These are phyloP conservation scores for Zenarchopterus dispar DNA, from an alignment of 2,797 vertebrate genomes.

Conservation along the genomic window DNA sequence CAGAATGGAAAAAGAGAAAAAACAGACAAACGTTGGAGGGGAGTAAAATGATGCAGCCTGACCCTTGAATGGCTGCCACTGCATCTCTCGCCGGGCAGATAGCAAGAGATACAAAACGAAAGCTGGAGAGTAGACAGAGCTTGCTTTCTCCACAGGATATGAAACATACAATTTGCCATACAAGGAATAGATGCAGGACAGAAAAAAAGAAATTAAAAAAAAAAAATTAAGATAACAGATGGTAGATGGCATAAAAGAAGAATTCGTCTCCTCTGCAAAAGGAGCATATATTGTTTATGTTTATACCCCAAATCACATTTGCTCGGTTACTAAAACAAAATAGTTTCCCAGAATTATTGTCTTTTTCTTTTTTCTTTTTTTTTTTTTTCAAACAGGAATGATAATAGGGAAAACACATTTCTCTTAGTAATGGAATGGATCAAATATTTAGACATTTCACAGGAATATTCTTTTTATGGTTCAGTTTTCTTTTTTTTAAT, in stretches of 20 bases:
- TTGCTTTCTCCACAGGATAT: constrained; percentile 47
- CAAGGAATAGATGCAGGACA: constrained; percentile 43
- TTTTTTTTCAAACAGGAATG: constrained; percentile 77
- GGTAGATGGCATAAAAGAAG: constrained; percentile 38
- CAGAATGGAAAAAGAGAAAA: constrained; percentile 60
- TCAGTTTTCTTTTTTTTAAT: constrained; percentile 82
- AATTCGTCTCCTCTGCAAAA: constrained; percentile 34
- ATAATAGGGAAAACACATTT: constrained; percentile 81
- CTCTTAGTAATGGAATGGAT: constrained; percentile 84
- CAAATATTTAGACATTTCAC: constrained; percentile 91
- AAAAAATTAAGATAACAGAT: constrained; percentile 37
- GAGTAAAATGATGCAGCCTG: constrained; percentile 42
- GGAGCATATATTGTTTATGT: constrained; percentile 52
- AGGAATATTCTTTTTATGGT: constrained; percentile 82
- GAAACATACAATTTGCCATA: constrained; percentile 62
- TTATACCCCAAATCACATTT: constrained; percentile 78
- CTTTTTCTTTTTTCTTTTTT: constrained; percentile 67
- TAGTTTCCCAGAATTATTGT: constrained; percentile 72
- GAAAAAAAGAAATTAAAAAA: constrained; percentile 28
- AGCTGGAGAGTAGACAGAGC: constrained; percentile 43
- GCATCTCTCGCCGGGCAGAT: constrained; percentile 51
- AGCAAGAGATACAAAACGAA: constrained; percentile 65
- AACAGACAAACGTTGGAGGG: constrained; percentile 60
- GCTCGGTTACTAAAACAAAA: constrained; percentile 71
- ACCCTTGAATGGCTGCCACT: constrained; percentile 49